Evolutionary conservation across 1,140 invertebrate genomes (phyloP).

Genomic region (Polypedilum pembai): DNA sequence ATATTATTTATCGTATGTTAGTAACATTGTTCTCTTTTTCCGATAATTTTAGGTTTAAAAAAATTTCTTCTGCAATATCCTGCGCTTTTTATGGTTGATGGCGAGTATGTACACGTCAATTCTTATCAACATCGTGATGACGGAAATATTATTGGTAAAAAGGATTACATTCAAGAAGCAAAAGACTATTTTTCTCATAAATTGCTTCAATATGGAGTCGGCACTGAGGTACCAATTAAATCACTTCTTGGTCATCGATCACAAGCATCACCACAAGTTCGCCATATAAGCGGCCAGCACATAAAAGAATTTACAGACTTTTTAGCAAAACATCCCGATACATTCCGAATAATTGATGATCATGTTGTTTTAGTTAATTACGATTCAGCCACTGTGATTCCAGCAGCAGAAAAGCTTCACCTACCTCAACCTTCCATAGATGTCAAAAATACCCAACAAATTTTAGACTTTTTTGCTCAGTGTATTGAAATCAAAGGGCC

Average conservation of each 20-base stretch:
- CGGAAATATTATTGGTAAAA: conserved; percentile 50
- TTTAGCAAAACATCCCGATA: conserved; percentile 72
- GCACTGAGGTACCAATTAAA: conserved; percentile 87
- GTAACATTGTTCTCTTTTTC: too few relatives aligned
- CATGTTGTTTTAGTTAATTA: conserved; percentile 58
- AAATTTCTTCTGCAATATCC: conserved; percentile 88
- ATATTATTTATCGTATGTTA: too few relatives aligned
- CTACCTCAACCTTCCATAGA: conserved; percentile 71
- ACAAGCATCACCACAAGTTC: conserved; percentile 88
- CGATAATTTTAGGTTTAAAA: conserved; percentile 56
- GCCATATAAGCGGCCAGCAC: conserved; percentile 89
- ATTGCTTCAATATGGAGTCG: conserved; percentile 78
- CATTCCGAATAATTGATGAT: conserved; percentile 83
- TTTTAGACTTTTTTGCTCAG: conserved; percentile 70
- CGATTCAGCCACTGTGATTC: conserved; percentile 50
- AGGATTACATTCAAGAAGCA: conserved; percentile 86
- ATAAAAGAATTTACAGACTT: conserved; percentile 92
- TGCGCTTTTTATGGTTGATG: conserved; percentile 81
- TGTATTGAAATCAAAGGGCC: conserved; percentile 71
- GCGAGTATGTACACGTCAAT: conserved; percentile 85
- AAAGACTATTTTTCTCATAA: conserved; percentile 91
- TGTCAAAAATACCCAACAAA: conserved; percentile 63
- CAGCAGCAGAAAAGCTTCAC: conserved; percentile 50
- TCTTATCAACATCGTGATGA: conserved; percentile 56
- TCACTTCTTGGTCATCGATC: conserved; percentile 86